These are phyloP conservation scores for Aplysia californica DNA, from an alignment of 1,140 invertebrate genomes.

Conservation along the genomic window DNA sequence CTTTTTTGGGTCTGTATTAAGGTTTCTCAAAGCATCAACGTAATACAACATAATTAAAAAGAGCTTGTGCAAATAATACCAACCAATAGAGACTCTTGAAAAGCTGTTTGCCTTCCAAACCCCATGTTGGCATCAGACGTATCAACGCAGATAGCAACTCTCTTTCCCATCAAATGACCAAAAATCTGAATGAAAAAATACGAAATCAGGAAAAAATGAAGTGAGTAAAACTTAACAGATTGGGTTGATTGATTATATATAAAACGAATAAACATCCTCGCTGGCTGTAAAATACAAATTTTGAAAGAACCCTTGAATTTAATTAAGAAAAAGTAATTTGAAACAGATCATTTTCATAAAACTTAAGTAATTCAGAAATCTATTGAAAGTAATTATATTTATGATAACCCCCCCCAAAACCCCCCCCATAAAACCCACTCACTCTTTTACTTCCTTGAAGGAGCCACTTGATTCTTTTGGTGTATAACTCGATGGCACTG, in stretches of 20 bases:
- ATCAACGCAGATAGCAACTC: conserved; percentile 62
- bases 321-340: no score
- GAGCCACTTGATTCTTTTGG: conserved; percentile 66
- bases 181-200: conserved; percentile 52
- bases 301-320: no score
- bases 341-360: no score
- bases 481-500: conserved; percentile 65
- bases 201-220: background rate
- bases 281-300: no score
- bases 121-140: conserved; percentile 65
- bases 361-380: no score
- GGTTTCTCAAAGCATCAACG: background rate
- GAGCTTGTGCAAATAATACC: conserved; percentile 39
- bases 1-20: no score
- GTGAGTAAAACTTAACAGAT: no score
- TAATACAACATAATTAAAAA: no score
- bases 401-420: no score
- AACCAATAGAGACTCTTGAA: conserved; percentile 64
- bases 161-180: conserved; percentile 62
- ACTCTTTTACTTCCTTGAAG: conserved; percentile 66
- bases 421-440: conserved; percentile 32
- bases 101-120: conserved; percentile 60
- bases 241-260: no score
- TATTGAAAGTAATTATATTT: no score
- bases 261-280: no score